Evolutionary conservation across 2,113 vertebrate species (phyloP).

Genomic region (Phoenicopterus ruber): DNA sequence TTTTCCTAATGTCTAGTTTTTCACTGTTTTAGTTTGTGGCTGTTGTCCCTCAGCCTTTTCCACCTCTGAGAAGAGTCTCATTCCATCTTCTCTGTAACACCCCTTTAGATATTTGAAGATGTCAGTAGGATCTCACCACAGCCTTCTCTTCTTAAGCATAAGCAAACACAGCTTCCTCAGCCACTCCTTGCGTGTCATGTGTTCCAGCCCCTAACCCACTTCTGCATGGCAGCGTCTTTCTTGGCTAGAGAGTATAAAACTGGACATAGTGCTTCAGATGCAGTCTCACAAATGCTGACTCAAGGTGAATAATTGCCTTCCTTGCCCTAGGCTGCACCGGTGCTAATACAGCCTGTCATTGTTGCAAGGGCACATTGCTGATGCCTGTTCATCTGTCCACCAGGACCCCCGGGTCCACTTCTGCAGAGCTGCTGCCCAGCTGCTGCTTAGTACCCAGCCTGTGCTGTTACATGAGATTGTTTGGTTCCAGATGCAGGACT

Average conservation of each 20-base stretch:
- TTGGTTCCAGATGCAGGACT: background rate
- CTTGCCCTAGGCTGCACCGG: background rate
- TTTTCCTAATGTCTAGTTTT: background rate
- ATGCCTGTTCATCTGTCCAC: background rate
- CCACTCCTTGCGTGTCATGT: background rate
- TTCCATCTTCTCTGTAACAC: background rate
- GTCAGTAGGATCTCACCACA: background rate
- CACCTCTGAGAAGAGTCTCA: background rate
- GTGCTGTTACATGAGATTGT: background rate
- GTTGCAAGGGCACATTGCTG: background rate
- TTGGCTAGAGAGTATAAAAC: background rate
- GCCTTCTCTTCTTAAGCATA: background rate
- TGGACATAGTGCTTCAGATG: background rate
- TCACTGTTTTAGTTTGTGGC: background rate
- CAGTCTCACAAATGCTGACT: background rate
- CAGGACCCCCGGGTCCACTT: background rate
- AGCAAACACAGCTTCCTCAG: background rate
- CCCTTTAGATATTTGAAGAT: background rate
- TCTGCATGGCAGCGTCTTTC: background rate
- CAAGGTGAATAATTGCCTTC: background rate
- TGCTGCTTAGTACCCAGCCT: background rate
- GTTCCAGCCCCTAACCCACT: background rate
- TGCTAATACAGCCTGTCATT: background rate
- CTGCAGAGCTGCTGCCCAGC: background rate
- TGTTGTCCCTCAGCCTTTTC: background rate